Evolutionary conservation across 2,888 invertebrate species (phyloP).

Genomic region (Nesidiocoris tenuis): DNA sequence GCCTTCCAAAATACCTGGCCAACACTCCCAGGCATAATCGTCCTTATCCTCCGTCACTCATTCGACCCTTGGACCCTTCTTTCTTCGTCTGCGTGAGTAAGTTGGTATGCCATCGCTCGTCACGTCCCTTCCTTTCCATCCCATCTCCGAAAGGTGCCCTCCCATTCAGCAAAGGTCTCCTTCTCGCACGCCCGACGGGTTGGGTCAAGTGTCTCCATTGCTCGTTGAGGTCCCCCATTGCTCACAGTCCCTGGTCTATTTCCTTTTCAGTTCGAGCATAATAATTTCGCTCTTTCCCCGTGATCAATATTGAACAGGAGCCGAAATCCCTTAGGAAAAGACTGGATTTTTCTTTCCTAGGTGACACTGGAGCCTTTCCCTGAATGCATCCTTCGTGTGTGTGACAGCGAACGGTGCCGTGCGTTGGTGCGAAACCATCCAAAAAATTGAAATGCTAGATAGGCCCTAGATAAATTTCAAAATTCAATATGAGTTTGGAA

Average conservation of each 20-base stretch:
- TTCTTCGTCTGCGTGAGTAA: neutral
- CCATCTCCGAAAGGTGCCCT: neutral
- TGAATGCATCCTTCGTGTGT: too few relatives aligned
- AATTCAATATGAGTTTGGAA: too few relatives aligned
- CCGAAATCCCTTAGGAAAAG: too few relatives aligned
- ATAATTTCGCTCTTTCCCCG: slow-evolving; percentile 8
- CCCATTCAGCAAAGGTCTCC: slow-evolving; percentile 25
- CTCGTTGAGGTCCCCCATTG: neutral
- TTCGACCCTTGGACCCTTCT: neutral
- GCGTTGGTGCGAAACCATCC: too few relatives aligned
- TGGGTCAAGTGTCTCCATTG: slow-evolving; percentile 26
- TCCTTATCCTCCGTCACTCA: neutral
- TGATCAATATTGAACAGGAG: slow-evolving; percentile 10
- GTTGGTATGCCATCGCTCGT: neutral
- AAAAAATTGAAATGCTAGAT: too few relatives aligned
- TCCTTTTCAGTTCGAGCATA: slow-evolving; percentile 10
- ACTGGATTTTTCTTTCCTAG: too few relatives aligned
- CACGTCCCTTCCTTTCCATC: slow-evolving; percentile 3
- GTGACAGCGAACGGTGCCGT: too few relatives aligned
- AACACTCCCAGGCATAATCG: neutral
- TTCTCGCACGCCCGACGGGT: too few relatives aligned
- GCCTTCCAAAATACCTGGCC: slow-evolving; percentile 25
- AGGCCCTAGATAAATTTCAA: too few relatives aligned
- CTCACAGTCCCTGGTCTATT: neutral
- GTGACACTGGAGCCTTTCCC: too few relatives aligned